Evolutionary conservation across 1,140 invertebrate genomes (phyloP), one percentile per base, ranked within the genome.

Genomic region (Scaptomyza pallida): DNA sequence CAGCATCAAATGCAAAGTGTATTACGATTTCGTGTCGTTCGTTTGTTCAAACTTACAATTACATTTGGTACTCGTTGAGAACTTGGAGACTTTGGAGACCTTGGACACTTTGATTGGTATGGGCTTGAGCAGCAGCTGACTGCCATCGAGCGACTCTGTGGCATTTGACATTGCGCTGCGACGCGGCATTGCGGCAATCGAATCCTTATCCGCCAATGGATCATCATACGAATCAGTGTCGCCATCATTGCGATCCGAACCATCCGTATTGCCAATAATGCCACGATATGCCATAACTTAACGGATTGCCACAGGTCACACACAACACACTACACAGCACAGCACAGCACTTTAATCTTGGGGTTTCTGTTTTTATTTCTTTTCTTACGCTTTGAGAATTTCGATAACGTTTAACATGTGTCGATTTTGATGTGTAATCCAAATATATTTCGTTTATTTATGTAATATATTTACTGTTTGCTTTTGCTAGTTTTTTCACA

Each of bases 221-320:
- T 71, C 68, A 2, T 88, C 82, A 6, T 68, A 88, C 9, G 65
- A 71, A 33, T 81, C 81, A 1, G 51, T 19, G 15, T 86, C 81
- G 40, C 23, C 21, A 12, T 51, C 56, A 33, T 23, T 21, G 1
- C 15, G 17, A 35, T 55, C 17, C 3, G 33, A 8, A 5, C 50
- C 35, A 8, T 82, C 68, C 13, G 65, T 51, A 6, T 56, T 72
- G 35, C 56, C 70, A 15, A 88, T 51, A 40, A 88, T 75, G 43
- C 82, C 82, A 10, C 82, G 82, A 59, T 82, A 88, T 3, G 82
- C 77, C 82, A 88, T 88, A 55, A 33, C 50, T 21, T 5, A 50
- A 15, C 2, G 12, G 30, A n/a, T 61, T 68, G 43, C 17, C 23
- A 30, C 45, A 30, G 10, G 12, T 6, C 19, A 37, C 5, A 9